phyloP scores from a whole-genome alignment of 2,888 invertebrate species.

The Anthrax anthrax region DNA sequence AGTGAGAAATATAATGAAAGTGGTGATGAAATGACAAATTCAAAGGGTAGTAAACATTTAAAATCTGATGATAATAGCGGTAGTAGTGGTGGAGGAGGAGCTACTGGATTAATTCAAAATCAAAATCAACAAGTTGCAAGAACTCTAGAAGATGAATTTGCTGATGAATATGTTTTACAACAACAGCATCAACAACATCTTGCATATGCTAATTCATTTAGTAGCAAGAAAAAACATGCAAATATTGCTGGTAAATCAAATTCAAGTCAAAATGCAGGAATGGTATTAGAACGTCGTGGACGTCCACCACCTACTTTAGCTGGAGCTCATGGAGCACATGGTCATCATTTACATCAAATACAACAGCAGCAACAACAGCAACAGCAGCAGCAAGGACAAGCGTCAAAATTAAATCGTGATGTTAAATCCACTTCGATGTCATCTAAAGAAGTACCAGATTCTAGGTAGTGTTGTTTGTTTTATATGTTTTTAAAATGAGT shows the following conservation, averaged over 20 bases:
- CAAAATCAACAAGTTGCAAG: slow-evolving; percentile 30
- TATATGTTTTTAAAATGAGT: neutral
- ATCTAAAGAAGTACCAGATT: slow-evolving; percentile 35
- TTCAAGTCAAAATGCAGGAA: slow-evolving; percentile 16
- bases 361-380: slow-evolving; percentile 18
- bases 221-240: slow-evolving; percentile 16
- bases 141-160: slow-evolving; percentile 23
- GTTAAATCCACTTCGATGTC: slow-evolving; percentile 20
- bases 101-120: neutral
- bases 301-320: slow-evolving; percentile 24
- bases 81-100: slow-evolving; percentile 10
- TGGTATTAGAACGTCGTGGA: slow-evolving; percentile 28
- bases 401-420: slow-evolving; percentile 24
- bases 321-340: slow-evolving; percentile 2
- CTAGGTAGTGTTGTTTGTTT: slow-evolving; percentile 34
- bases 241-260: slow-evolving; percentile 13
- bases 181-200: slow-evolving; percentile 19
- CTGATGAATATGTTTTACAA: slow-evolving; percentile 26
- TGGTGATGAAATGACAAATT: slow-evolving; percentile 13
- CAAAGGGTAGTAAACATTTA: slow-evolving; percentile 8
- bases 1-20: slow-evolving; percentile 21
- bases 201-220: slow-evolving; percentile 21
- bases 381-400: slow-evolving; percentile 18
- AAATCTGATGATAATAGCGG: slow-evolving; percentile 14
- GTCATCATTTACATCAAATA: no score